Base-by-base conservation (phyloP, 2,797 vertebrate genomes). In the Alectoris magna region DNA sequence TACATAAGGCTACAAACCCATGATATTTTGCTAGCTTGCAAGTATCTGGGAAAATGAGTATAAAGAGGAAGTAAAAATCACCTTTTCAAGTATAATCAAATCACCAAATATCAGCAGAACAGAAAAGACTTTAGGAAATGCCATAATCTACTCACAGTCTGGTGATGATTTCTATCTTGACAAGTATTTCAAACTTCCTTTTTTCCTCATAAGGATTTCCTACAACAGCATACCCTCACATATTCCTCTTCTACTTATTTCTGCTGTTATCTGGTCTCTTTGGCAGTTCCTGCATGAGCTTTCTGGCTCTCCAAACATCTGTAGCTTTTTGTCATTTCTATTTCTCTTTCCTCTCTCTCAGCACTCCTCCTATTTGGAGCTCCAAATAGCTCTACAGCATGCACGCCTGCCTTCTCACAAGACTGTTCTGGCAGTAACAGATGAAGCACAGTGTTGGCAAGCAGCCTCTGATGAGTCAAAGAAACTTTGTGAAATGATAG, bases 391-490 rank as follows among this genome's bases (percentile, higher is more conserved):
- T 89, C 49, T 67, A 10, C 60, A 95, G 73, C 84, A 74, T 4
- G 55, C 74, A 62, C 0, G n/a, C 48, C 84, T 87, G 91, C 80
- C 64, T 93, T 92, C 82, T 82, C 85, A 80, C 0, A 2, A 78
- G 91, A 80, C 31, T 77, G 59, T 66, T 94, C 92, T 39, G 12
- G 88, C 93, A 90, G 46, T 21, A 89, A 77, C 46, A 49, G 85
- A 67, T 14, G 72, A 87, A 90, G 72, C 51, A 78, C 70, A 83
- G 1, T 9, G 53, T 9, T 94, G 95, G 88, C 90, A 92, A 82
- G 60, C 72, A 55, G 85, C 66, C 88, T 46, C 88, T n/a, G 73
- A 88, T 86, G 88, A 95, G 88, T 87, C 84, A 90, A 69, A 78
- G 78, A 72, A 92, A 69, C 76, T 49, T 46, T 39, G 80, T 24